Evolutionary conservation across 1,140 invertebrate species (phyloP), one percentile per base, ranked within the genome.

Genomic region (Brachionus koreanus): DNA sequence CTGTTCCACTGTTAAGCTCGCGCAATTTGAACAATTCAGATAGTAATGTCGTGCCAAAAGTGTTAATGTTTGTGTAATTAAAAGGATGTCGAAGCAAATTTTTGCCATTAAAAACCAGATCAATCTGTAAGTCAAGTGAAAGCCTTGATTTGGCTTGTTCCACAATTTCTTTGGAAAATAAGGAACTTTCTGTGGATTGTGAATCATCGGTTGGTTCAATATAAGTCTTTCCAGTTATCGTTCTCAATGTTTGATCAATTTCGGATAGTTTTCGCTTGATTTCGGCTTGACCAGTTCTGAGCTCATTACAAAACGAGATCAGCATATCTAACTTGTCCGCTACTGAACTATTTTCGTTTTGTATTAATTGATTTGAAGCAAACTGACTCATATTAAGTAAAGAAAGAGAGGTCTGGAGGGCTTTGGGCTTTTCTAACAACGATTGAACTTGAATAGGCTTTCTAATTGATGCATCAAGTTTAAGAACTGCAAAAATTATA

Each of bases 51-150:
- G 65, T 69, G 37, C 65, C 65, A 69, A 37, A 69, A n/a, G 65
- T 69, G 65, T 69, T 69, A 39, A 69, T 69, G 16, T 69, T 69
- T 19, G 65, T 69, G 37, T 69, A 69, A 39, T 69, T 69, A 43
- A 69, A 69, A 19, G 35, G 37, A 39, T 69, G 65, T 23, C 65
- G 33, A n/a, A 69, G 37, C n/a, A 69, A 39, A 39, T 39, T 69
- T 69, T 69, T 69, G 9, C 65, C 65, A 39, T 69, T 37, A 9
- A 19, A 69, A 16, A 69, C 65, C 16, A 69, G n/a, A 33, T 69
- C 65, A 13, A 69, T 12, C 9, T 69, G 33, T 42, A 69, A 12
- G 33, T 69, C 65, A 39, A 69, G 35, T 16, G 65, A 69, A 69
- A 69, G 65, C 10, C 65, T 37, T 13, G 65, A 39, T 16, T 69